A percentile compares a stretch with the other conserved stretches of the same genome.
Evolutionary conservation across 2,113 vertebrate genomes (phyloP).

Genomic region (Elephas maximus): DNA sequence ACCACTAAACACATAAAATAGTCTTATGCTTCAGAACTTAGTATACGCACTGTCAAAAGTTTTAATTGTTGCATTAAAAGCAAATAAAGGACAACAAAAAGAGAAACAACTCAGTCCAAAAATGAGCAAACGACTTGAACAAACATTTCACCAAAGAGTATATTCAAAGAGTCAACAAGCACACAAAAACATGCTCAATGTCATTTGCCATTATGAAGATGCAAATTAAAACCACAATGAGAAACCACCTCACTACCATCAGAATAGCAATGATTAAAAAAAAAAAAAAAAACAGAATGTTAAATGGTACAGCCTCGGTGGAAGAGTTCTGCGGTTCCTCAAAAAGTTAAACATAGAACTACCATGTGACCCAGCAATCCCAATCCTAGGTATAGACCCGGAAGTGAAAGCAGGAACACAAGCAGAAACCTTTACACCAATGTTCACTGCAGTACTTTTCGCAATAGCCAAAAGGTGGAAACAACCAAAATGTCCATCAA

Average conservation of each 20-base stretch:
- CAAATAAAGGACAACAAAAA: constrained; percentile 4
- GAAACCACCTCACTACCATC: background rate
- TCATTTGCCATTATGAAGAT: no score
- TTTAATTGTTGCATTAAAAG: background rate
- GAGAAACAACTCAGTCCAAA: no score
- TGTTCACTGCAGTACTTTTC: background rate
- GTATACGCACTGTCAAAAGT: background rate
- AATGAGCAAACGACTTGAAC: background rate
- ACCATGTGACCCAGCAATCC: background rate
- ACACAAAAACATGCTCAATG: no score
- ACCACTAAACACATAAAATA: background rate
- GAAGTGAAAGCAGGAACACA: background rate
- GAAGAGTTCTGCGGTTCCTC: background rate
- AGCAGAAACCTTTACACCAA: background rate
- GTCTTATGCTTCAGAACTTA: background rate
- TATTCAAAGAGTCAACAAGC: no score
- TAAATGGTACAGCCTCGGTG: background rate
- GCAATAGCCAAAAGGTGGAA: background rate
- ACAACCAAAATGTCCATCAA: no score
- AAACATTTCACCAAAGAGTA: no score
- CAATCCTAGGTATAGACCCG: background rate
- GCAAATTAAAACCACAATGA: no score
- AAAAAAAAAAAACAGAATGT: background rate
- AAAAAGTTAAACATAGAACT: background rate
- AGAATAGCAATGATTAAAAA: background rate